Percentiles rank a stretch among this genome's conserved stretches.
Evolutionary conservation across 2,888 invertebrate genomes (phyloP).

Genomic region (Napeogenes sylphis): DNA sequence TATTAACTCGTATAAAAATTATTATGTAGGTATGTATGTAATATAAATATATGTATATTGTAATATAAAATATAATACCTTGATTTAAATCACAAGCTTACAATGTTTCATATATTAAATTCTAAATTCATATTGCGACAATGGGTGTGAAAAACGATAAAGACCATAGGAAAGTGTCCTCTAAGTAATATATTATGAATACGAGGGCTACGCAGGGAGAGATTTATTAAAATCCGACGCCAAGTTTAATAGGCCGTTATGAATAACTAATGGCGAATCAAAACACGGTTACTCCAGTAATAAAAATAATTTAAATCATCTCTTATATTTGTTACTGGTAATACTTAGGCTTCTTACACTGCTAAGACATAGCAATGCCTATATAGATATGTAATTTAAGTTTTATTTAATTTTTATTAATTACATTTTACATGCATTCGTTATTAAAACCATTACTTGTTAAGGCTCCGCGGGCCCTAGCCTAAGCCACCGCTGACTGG

Average conservation of each 20-base stretch:
- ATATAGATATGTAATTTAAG: neutral
- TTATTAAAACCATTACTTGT: too few species aligned
- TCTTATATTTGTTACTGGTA: too few species aligned
- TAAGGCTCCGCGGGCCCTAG: too few species aligned
- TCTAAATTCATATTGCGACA: constrained; percentile 12
- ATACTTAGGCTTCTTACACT: too few species aligned
- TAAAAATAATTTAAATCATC: constrained; percentile 11
- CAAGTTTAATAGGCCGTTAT: constrained; percentile 17
- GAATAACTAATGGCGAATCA: constrained; percentile 22
- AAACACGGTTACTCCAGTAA: constrained; percentile 15
- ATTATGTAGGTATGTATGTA: too few species aligned
- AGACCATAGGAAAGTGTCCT: constrained; percentile 8
- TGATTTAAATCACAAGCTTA: neutral
- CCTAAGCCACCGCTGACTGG: too few species aligned
- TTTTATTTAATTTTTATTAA: neutral
- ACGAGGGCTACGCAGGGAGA: constrained; percentile 5
- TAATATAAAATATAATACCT: neutral
- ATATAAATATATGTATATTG: too few species aligned
- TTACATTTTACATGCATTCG: neutral
- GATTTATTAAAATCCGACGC: constrained; percentile 18
- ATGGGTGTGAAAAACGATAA: constrained; percentile 14
- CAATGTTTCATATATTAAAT: neutral
- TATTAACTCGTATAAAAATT: too few species aligned
- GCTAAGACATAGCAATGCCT: too few species aligned
- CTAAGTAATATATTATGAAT: constrained; percentile 21